Conservation (phyloP, 2,797 vertebrate genomes). For the Pseudochirops cupreus region DNA sequence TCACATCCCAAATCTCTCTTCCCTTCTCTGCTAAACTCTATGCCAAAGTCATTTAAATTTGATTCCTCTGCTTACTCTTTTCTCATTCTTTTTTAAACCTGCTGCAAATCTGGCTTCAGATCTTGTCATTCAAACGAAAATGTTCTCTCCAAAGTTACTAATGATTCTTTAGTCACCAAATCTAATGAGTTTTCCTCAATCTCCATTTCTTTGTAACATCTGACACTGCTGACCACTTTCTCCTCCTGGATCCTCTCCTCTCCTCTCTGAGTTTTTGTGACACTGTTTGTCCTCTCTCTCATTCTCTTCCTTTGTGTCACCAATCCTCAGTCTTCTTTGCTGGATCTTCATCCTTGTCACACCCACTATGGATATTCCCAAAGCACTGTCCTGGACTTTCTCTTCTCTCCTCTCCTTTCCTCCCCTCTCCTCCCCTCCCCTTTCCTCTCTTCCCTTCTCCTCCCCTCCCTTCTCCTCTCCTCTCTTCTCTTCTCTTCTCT, state of each 20-base stretch:
- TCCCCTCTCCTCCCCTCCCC: no score
- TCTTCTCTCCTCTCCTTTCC: neutral
- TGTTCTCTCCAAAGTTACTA: neutral
- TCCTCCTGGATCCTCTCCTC: neutral
- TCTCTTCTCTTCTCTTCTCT: no score
- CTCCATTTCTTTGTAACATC: neutral
- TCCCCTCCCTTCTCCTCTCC: no score
- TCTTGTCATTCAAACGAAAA: neutral
- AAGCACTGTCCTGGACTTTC: neutral
- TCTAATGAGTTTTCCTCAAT: neutral
- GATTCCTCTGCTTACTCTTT: neutral
- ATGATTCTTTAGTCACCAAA: neutral
- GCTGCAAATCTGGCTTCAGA: neutral
- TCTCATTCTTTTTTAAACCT: neutral
- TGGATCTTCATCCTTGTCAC: neutral
- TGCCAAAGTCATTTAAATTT: neutral
- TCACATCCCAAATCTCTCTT: neutral
- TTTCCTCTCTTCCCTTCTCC: no score
- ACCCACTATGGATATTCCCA: neutral
- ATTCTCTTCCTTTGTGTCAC: neutral
- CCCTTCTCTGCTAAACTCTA: neutral
- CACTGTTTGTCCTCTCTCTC: neutral
- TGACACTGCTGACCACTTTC: neutral
- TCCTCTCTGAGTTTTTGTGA: neutral
- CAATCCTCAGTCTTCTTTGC: neutral